Percentiles rank a stretch among this genome's conserved stretches.
Conservation (phyloP, 2,797 vertebrate species). For the Falco novaeseelandiae region DNA sequence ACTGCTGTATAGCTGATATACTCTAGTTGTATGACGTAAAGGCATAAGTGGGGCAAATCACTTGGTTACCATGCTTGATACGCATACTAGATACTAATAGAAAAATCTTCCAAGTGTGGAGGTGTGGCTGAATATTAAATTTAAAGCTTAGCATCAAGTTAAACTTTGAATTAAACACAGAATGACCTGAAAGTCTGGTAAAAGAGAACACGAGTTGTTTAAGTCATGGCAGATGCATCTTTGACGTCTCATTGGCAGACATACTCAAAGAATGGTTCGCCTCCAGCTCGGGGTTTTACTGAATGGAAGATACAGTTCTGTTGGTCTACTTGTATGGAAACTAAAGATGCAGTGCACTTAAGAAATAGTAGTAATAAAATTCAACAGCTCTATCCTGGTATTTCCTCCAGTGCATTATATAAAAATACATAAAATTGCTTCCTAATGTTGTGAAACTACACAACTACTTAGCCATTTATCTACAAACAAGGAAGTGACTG, state of each 20-base stretch:
- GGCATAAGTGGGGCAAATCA: not conserved
- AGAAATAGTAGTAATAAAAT: not conserved
- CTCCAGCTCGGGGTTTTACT: not conserved
- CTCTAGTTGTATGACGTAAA: not conserved
- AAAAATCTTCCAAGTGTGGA: not conserved
- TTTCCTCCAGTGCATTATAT: not conserved
- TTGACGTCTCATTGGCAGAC: not conserved
- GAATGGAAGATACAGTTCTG: not conserved
- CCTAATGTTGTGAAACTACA: not conserved
- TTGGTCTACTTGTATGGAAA: not conserved
- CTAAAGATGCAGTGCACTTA: not conserved
- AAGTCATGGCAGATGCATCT: not conserved
- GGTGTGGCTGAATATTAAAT: not conserved
- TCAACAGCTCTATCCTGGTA: not conserved
- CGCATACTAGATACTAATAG: not conserved
- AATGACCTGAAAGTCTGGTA: not conserved
- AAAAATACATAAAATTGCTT: slow-evolving; percentile 5
- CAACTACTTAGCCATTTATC: not conserved
- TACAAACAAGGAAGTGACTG: not conserved
- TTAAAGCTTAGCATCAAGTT: not conserved
- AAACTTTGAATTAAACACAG: not conserved
- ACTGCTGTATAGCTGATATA: not conserved
- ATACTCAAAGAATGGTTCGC: not conserved
- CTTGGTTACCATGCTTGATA: not conserved
- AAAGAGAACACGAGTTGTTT: not conserved